phyloP scores from a whole-genome alignment of 2,113 vertebrate genomes.

The Natator depressus region DNA sequence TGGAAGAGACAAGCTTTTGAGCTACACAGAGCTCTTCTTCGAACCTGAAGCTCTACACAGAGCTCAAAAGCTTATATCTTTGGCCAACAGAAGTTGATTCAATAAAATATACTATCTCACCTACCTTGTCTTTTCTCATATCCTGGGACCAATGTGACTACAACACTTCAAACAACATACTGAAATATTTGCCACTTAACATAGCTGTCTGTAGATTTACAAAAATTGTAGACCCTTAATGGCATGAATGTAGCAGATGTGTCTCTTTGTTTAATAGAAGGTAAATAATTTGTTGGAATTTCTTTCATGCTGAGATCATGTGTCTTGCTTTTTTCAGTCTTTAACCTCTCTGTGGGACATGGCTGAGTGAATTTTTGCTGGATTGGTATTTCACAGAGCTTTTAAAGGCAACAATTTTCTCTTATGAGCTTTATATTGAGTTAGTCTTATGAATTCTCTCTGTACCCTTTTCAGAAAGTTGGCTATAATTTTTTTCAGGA shows the following conservation, averaged over 20 bases:
- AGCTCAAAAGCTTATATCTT: not conserved
- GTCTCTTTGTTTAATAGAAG: not conserved
- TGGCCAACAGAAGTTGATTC: not conserved
- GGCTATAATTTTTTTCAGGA: not conserved
- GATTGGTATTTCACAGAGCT: not conserved
- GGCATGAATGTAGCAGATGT: not conserved
- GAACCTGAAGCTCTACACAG: not conserved
- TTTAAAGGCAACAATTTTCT: not conserved
- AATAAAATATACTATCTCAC: not conserved
- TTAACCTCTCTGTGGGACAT: not conserved
- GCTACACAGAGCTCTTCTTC: not conserved
- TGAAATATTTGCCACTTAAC: not conserved
- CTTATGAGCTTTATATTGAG: not conserved
- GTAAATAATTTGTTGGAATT: not conserved
- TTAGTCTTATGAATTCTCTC: not conserved
- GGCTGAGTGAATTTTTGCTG: not conserved
- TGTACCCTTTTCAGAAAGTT: not conserved
- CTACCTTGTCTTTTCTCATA: not conserved
- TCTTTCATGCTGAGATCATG: not conserved
- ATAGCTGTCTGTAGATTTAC: not conserved
- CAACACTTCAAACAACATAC: not conserved
- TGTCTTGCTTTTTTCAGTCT: not conserved
- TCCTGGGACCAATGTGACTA: not conserved
- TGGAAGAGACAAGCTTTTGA: not conserved
- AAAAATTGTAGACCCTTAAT: not conserved